These are phyloP conservation scores for Sparus aurata DNA, from an alignment of 2,797 vertebrate species.

Conservation along the genomic window DNA sequence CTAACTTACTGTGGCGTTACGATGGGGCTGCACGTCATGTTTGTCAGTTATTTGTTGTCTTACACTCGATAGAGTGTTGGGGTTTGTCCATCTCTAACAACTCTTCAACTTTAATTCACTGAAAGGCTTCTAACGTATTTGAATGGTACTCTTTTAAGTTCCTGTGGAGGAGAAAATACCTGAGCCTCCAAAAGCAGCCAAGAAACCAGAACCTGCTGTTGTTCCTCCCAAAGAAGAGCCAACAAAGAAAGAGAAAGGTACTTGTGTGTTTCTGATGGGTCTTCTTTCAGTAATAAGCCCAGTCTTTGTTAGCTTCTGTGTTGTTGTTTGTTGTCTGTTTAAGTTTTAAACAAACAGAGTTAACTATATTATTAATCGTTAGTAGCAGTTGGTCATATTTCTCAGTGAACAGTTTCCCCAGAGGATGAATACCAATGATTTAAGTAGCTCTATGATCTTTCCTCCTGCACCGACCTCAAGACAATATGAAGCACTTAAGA, in stretches of 20 bases:
- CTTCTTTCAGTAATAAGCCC: background rate
- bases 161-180: constrained; percentile 83
- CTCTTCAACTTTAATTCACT: constrained; percentile 27
- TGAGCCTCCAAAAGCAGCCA: constrained; percentile 82
- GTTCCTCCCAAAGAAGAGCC: constrained; percentile 83
- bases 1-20: constrained; percentile 9
- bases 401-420: background rate
- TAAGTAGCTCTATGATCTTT: background rate
- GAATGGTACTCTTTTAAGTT: constrained; percentile 84
- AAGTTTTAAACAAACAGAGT: background rate
- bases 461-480: background rate
- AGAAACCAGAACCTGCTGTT: constrained; percentile 61
- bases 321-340: constrained; percentile 21
- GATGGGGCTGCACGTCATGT: constrained; percentile 9
- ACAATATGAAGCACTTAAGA: background rate
- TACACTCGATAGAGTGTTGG: constrained; percentile 73
- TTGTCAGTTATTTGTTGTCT: constrained; percentile 25
- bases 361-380: background rate
- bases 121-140: constrained; percentile 60
- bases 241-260: constrained; percentile 87
- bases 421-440: background rate
- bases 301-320: background rate
- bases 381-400: background rate
- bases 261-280: constrained; percentile 35
- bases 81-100: constrained; percentile 26